A percentile compares a stretch with the other conserved stretches of the same genome.
Conservation (phyloP, 2,888 invertebrate genomes). For the Acanthosepion lycidas region DNA sequence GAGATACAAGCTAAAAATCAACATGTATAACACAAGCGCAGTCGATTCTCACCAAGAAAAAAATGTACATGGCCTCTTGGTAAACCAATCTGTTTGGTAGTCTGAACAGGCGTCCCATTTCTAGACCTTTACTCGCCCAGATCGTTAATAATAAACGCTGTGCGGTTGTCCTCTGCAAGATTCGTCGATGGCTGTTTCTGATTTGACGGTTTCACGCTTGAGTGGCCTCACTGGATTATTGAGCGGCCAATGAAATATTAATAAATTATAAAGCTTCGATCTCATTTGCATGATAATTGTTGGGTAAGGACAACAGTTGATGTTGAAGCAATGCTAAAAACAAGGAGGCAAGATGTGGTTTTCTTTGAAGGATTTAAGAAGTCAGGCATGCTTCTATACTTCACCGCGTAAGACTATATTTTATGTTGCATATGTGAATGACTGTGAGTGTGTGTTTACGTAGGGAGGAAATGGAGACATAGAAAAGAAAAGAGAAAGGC, state of each 20-base stretch:
- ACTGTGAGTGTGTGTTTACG: no score
- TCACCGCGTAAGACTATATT: neutral
- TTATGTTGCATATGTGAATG: neutral
- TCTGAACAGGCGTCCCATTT: neutral
- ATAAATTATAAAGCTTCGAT: neutral
- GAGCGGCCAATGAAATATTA: neutral
- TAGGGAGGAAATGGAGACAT: no score
- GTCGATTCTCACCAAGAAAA: neutral
- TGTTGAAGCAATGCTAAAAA: neutral
- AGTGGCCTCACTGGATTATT: neutral
- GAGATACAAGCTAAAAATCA: neutral
- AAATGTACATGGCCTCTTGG: neutral
- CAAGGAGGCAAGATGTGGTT: neutral
- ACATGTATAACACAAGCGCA: neutral
- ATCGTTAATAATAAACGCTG: neutral
- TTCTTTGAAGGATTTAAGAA: neutral
- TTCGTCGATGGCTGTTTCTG: neutral
- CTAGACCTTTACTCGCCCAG: neutral
- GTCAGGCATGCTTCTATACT: neutral
- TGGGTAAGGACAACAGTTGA: neutral
- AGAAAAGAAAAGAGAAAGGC: no score
- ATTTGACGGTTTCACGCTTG: slow-evolving; percentile 14
- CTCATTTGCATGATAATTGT: neutral
- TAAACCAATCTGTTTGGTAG: neutral
- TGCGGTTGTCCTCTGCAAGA: neutral